Percentiles rank a stretch among this genome's conserved stretches.
These are phyloP conservation scores for Indicator indicator DNA, from an alignment of 2,113 vertebrate genomes.

Conservation along the genomic window DNA sequence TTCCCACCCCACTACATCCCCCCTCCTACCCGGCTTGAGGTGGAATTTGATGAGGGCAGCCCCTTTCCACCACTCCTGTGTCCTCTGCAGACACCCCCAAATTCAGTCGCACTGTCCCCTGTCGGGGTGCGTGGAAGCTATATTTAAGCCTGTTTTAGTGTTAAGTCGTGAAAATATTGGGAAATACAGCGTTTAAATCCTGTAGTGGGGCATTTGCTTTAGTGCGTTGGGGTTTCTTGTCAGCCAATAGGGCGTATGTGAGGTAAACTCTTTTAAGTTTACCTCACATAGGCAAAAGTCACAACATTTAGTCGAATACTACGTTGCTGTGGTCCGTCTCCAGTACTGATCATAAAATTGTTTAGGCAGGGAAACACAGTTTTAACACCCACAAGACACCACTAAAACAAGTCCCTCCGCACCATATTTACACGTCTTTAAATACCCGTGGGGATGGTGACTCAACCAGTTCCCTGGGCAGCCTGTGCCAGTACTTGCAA, in stretches of 20 bases:
- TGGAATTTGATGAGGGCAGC: no score
- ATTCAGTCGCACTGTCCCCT: fast-evolving
- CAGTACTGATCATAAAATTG: not conserved
- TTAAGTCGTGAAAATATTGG: no score
- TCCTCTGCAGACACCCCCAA: fast-evolving
- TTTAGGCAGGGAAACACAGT: not conserved
- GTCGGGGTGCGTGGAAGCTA: fast-evolving
- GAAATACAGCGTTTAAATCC: not conserved
- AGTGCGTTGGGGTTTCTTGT: not conserved
- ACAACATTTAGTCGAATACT: fast-evolving
- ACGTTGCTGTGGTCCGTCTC: fast-evolving
- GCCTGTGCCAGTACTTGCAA: not conserved
- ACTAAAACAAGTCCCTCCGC: not conserved
- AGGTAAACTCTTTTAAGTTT: not conserved
- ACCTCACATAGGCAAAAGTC: no score
- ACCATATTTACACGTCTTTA: not conserved
- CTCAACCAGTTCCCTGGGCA: not conserved
- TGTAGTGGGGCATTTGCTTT: not conserved
- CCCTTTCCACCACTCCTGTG: fast-evolving
- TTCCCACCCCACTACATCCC: no score
- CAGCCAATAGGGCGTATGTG: fast-evolving
- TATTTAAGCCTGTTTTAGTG: not conserved
- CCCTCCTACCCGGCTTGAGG: not conserved
- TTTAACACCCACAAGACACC: not conserved
- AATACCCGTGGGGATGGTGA: not conserved